Percentiles rank a stretch among this genome's conserved stretches.
Conservation (phyloP, 2,888 invertebrate species). For the Callimorpha dominula region DNA sequence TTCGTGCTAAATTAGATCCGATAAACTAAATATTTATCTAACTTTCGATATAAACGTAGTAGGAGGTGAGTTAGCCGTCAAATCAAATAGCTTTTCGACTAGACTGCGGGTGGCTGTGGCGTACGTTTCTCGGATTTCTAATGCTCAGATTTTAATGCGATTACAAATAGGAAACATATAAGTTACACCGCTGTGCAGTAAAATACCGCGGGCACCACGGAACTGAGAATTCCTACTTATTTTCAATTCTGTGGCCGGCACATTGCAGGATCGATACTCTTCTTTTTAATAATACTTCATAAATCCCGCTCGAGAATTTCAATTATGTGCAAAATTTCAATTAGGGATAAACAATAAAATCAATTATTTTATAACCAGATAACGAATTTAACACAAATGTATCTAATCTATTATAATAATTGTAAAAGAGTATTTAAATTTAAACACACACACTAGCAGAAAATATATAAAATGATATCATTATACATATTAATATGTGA, state of each 20-base stretch:
- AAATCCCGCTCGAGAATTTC: not conserved
- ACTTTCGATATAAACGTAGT: slow-evolving; percentile 86
- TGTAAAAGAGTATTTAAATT: no score
- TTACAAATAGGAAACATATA: slow-evolving; percentile 51
- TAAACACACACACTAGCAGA: no score
- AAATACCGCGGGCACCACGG: slow-evolving; percentile 35
- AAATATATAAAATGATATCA: no score
- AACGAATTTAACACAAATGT: no score
- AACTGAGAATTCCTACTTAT: no score
- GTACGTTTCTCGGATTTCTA: slow-evolving; percentile 70
- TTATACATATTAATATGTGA: no score
- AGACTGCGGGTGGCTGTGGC: slow-evolving; percentile 77
- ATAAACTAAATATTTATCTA: slow-evolving; percentile 85
- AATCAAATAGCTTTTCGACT: slow-evolving; percentile 82
- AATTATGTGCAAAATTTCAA: no score
- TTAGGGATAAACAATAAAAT: no score
- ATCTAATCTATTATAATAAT: no score
- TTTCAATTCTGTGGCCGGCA: slow-evolving; percentile 11
- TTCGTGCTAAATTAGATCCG: slow-evolving; percentile 85
- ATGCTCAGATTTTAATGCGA: slow-evolving; percentile 60
- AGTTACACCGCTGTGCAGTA: slow-evolving; percentile 33
- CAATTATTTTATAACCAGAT: no score
- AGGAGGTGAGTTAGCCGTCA: slow-evolving; percentile 84
- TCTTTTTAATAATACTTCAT: not conserved
- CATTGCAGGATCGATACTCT: slow-evolving; percentile 17